phyloP scores from a whole-genome alignment of 2,797 vertebrate genomes.

The Nannoperca obscura region DNA sequence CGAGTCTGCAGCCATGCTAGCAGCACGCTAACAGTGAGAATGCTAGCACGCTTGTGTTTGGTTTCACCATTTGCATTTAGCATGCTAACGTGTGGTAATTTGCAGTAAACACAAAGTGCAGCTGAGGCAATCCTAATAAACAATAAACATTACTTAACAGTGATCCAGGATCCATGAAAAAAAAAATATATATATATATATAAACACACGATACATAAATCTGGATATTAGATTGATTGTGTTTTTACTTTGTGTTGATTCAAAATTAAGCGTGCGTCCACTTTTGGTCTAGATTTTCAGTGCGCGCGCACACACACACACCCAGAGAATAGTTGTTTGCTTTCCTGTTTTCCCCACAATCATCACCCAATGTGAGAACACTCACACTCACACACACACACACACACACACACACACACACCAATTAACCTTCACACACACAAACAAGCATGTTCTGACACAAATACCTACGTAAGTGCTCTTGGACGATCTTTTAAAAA shows the following conservation, averaged over 20 bases:
- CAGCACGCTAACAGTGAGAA: not conserved
- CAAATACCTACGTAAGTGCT: slow-evolving; percentile 48
- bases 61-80: not conserved
- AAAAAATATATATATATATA: no score
- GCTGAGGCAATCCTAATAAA: no score
- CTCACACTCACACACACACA: no score
- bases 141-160: no score
- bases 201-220: no score
- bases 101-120: not conserved
- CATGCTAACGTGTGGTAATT: not conserved
- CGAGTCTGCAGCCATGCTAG: not conserved
- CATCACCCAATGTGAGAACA: slow-evolving; percentile 48
- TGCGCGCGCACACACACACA: slow-evolving; percentile 12
- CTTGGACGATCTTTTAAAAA: slow-evolving; percentile 59
- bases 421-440: slow-evolving; percentile 11
- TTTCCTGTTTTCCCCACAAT: slow-evolving; percentile 79
- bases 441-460: not conserved
- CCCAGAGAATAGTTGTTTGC: slow-evolving; percentile 55
- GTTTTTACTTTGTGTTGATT: not conserved
- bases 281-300: not conserved
- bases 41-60: not conserved
- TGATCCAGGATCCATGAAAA: not conserved
- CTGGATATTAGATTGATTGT: not conserved
- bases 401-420: slow-evolving; percentile 24
- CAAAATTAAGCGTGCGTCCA: not conserved